phyloP scores from a whole-genome alignment of 2,113 vertebrate species.

The Ptilonorhynchus violaceus region DNA sequence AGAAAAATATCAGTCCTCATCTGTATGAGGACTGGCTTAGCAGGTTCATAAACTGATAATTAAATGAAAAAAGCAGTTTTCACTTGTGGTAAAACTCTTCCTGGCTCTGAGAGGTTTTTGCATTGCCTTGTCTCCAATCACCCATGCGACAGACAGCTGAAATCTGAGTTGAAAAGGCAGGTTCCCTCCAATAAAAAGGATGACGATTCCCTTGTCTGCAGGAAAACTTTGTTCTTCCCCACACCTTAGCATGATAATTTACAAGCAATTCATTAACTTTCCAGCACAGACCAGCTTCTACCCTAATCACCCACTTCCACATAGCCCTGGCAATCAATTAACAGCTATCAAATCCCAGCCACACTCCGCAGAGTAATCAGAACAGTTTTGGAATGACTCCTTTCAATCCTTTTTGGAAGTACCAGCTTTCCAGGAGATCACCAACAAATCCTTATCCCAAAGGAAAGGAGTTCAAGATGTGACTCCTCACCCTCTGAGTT shows the following conservation, averaged over 20 bases:
- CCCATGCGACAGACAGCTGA: background rate
- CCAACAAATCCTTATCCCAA: background rate
- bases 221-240: background rate
- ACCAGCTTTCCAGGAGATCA: background rate
- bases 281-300: background rate
- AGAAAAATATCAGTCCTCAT: background rate
- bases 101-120: background rate
- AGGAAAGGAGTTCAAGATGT: background rate
- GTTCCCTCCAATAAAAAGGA: background rate
- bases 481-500: background rate
- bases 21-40: background rate
- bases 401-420: background rate
- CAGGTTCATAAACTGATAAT: background rate
- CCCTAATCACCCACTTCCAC: background rate
- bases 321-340: background rate
- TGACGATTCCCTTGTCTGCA: background rate
- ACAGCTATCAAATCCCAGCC: background rate
- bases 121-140: background rate
- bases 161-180: background rate
- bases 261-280: background rate
- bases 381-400: background rate
- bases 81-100: background rate
- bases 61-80: background rate
- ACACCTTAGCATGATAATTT: background rate
- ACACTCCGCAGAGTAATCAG: rapidly evolving